Evolutionary conservation across 2,113 vertebrate genomes (phyloP).

Genomic region (Siphamia tubifer): DNA sequence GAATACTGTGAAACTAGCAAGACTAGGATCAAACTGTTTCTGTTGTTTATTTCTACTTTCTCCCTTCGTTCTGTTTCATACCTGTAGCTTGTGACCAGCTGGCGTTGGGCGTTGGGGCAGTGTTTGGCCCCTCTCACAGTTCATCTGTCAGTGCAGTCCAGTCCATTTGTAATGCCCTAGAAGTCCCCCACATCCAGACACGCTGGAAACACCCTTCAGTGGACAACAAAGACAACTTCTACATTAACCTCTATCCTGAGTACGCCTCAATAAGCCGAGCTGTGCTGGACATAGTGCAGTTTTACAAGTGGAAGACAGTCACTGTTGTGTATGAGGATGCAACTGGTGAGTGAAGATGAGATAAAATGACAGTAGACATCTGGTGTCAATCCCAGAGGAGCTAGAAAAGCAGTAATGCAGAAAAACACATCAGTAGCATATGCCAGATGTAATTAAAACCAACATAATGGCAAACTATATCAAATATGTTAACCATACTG

Average conservation of each 20-base stretch:
- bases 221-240: conserved; percentile 94
- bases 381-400: neutral
- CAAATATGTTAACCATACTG: neutral
- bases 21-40: neutral
- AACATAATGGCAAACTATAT: neutral
- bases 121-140: conserved; percentile 95
- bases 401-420: neutral
- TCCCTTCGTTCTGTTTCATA: neutral
- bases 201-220: conserved; percentile 95
- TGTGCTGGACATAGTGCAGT: conserved; percentile 92
- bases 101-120: conserved; percentile 92
- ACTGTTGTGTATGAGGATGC: conserved; percentile 98
- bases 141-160: conserved; percentile 96
- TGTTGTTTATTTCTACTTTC: neutral
- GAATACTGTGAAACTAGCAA: neutral
- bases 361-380: neutral
- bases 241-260: conserved; percentile 96
- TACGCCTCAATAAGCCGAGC: conserved; percentile 93
- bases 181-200: conserved; percentile 98
- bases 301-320: conserved; percentile 93
- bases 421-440: neutral
- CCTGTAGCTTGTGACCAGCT: conserved; percentile 93
- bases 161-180: conserved; percentile 96
- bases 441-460: neutral
- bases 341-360: conserved; percentile 82